Conservation (phyloP, 2,797 vertebrate species). For the Ataeniobius toweri region DNA sequence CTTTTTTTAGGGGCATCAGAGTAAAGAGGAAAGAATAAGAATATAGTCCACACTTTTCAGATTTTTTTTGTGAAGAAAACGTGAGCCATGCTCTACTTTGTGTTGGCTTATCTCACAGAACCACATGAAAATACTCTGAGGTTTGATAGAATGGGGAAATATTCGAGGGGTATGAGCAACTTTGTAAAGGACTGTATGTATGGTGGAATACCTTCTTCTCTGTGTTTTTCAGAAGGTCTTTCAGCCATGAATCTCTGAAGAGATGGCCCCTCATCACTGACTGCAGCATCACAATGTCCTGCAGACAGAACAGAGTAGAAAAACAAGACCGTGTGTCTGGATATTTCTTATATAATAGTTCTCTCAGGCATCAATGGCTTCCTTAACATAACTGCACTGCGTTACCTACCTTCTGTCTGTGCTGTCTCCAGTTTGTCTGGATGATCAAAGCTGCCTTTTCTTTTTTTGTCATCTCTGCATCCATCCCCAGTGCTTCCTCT, state of each 20-base stretch:
- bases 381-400: constrained; percentile 10
- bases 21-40: not conserved
- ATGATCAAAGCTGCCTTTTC: constrained; percentile 79
- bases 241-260: constrained; percentile 70
- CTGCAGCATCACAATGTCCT: constrained; percentile 84
- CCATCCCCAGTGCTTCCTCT: not conserved
- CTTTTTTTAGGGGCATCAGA: not conserved
- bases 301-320: constrained; percentile 12
- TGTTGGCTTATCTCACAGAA: not conserved
- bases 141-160: not conserved
- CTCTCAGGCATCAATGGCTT: constrained; percentile 7
- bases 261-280: constrained; percentile 85
- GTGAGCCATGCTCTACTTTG: not conserved
- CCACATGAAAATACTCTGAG: not conserved
- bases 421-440: constrained; percentile 82
- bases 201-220: constrained; percentile 70
- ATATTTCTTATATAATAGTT: constrained; percentile 21
- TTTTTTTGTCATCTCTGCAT: constrained; percentile 17
- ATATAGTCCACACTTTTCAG: not conserved
- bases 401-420: constrained; percentile 76
- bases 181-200: not conserved
- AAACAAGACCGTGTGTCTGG: constrained; percentile 11
- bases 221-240: constrained; percentile 40
- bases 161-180: not conserved
- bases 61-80: too few species aligned